A percentile compares a stretch with the other conserved stretches of the same genome.
These are phyloP conservation scores for Nemurella pictetii DNA, from an alignment of 2,888 invertebrate species.

Conservation along the genomic window DNA sequence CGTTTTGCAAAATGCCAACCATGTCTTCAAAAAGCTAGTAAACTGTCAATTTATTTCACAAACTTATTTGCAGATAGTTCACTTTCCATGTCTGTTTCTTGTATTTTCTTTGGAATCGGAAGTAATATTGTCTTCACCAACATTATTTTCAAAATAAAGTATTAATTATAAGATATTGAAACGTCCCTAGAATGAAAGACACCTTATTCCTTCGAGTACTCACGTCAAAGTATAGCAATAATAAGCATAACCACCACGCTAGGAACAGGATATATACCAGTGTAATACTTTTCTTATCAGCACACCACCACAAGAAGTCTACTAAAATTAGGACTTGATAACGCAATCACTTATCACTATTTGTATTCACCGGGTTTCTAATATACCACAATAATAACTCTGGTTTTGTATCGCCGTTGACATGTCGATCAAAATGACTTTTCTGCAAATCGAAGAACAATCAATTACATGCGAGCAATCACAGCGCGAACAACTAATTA, in stretches of 20 bases:
- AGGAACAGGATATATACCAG: neutral
- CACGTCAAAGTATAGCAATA: neutral
- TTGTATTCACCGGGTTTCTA: neutral
- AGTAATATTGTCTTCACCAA: no score
- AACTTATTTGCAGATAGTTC: neutral
- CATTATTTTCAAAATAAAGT: no score
- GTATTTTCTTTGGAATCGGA: no score
- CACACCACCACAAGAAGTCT: neutral
- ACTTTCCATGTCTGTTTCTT: neutral
- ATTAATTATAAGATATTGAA: no score
- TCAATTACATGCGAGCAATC: no score
- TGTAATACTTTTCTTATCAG: neutral
- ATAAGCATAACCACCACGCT: neutral
- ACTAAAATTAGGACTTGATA: neutral
- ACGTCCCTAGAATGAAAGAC: neutral
- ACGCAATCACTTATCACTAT: neutral
- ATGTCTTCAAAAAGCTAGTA: neutral
- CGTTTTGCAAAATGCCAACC: neutral
- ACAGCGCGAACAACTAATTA: no score
- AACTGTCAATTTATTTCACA: neutral
- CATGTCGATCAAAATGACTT: neutral
- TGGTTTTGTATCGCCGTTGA: neutral
- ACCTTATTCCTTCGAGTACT: neutral
- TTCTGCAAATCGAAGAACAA: no score
- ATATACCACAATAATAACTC: neutral